phyloP scores from a whole-genome alignment of 1,140 invertebrate species.

The Caerostris extrusa region DNA sequence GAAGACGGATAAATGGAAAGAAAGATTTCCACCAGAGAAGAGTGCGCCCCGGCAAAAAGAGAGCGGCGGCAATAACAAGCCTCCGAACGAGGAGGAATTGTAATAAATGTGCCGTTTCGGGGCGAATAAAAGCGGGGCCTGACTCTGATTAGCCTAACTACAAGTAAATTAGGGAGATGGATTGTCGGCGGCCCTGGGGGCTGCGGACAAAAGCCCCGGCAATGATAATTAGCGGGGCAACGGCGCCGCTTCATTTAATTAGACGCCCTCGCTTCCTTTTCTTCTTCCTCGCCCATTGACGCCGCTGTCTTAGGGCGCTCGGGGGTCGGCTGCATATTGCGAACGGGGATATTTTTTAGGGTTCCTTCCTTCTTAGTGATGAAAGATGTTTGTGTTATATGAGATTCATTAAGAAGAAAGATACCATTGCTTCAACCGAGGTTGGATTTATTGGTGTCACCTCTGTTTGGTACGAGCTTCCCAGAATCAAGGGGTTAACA shows the following conservation, averaged over 20 bases:
- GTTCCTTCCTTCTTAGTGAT: not conserved
- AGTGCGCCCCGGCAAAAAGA: not conserved
- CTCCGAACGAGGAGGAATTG: slow-evolving; percentile 63
- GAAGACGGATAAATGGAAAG: slow-evolving; percentile 4
- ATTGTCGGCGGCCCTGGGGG: slow-evolving; percentile 42
- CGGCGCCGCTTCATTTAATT: slow-evolving; percentile 72
- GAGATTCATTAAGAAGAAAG: no score
- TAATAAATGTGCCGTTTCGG: slow-evolving; percentile 66
- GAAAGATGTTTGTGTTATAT: no score
- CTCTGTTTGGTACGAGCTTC: no score
- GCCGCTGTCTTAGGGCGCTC: not conserved
- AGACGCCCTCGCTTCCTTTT: slow-evolving; percentile 40
- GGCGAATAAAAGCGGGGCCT: slow-evolving; percentile 58
- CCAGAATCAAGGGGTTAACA: no score
- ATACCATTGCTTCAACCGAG: no score
- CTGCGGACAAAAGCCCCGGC: slow-evolving; percentile 57
- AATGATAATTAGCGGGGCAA: slow-evolving; percentile 74
- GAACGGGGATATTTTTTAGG: not conserved
- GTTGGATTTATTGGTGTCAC: no score
- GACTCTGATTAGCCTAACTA: slow-evolving; percentile 75
- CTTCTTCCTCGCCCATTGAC: slow-evolving; percentile 49
- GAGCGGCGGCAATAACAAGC: slow-evolving; percentile 64
- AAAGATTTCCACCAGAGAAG: slow-evolving; percentile 36
- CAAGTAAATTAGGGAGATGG: slow-evolving; percentile 76
- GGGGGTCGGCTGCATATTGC: slow-evolving; percentile 17